These are phyloP conservation scores for Orthosia gothica DNA, from an alignment of 2,888 invertebrate genomes.

Conservation along the genomic window DNA sequence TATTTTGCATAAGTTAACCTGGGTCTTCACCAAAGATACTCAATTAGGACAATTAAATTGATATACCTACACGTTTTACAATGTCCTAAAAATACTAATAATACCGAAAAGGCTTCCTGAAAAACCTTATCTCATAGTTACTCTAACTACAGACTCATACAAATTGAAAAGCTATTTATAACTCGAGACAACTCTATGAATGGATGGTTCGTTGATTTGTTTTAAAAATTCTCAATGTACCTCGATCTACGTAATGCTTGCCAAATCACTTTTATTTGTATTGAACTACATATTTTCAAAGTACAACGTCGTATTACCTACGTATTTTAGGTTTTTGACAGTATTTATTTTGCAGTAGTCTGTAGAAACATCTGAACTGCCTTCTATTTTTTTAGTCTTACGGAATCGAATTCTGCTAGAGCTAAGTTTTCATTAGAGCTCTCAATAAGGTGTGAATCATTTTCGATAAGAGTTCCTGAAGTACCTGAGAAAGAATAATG, in stretches of 20 bases:
- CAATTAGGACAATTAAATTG: not conserved
- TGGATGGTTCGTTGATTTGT: constrained; percentile 44
- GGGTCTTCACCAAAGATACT: not conserved
- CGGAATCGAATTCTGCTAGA: not conserved
- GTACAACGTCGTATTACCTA: not conserved
- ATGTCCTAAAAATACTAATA: not conserved
- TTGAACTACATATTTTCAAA: constrained; percentile 22
- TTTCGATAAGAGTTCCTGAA: not conserved
- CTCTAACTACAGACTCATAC: constrained; percentile 14
- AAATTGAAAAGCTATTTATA: constrained; percentile 26
- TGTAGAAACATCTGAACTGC: not conserved
- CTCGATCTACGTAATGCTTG: constrained; percentile 30
- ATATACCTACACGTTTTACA: no score
- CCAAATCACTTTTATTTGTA: constrained; percentile 13
- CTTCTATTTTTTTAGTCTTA: not conserved
- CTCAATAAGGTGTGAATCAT: not conserved
- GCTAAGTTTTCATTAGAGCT: not conserved
- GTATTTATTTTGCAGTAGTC: not conserved
- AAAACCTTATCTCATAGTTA: constrained; percentile 20
- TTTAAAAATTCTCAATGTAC: constrained; percentile 29
- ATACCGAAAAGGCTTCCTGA: constrained; percentile 1
- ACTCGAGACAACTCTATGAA: constrained; percentile 17
- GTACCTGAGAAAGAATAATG: no score
- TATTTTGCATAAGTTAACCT: not conserved
- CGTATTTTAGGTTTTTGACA: not conserved